phyloP scores from a whole-genome alignment of 2,797 vertebrate species.

The Cryptoprocta ferox region DNA sequence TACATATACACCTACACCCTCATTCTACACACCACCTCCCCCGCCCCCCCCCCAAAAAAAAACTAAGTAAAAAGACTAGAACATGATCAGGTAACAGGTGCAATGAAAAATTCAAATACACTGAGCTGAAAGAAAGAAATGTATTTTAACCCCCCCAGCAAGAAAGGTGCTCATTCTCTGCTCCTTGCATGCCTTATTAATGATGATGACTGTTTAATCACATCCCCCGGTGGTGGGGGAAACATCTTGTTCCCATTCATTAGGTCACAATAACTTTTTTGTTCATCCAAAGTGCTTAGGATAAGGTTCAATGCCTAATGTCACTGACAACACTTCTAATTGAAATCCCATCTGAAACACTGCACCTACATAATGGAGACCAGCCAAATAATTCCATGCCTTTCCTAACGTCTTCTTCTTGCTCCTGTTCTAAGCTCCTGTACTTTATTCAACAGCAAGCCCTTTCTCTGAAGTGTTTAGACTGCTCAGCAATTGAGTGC shows the following conservation, averaged over 20 bases:
- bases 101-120: constrained; percentile 74
- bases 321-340: constrained; percentile 79
- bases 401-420: constrained; percentile 73
- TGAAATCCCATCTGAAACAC: constrained; percentile 82
- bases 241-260: constrained; percentile 86
- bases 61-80: background rate
- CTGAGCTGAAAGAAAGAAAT: constrained; percentile 60
- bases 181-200: constrained; percentile 74
- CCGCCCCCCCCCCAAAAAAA: accelerated
- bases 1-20: background rate
- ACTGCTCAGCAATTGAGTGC: background rate
- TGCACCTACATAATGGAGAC: constrained; percentile 60
- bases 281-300: constrained; percentile 80
- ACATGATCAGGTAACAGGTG: constrained; percentile 44
- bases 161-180: constrained; percentile 67
- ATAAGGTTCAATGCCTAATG: constrained; percentile 83
- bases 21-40: background rate
- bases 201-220: constrained; percentile 79
- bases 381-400: constrained; percentile 58
- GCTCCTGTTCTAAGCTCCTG: constrained; percentile 63
- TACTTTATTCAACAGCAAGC: constrained; percentile 41
- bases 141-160: constrained; percentile 70
- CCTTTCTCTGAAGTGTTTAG: constrained; percentile 26
- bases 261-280: constrained; percentile 86
- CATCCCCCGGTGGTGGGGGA: constrained; percentile 76